A percentile compares a stretch with the other conserved stretches of the same genome.
phyloP scores from a whole-genome alignment of 1,140 invertebrate genomes.

The Tetranychus cinnabarinus region DNA sequence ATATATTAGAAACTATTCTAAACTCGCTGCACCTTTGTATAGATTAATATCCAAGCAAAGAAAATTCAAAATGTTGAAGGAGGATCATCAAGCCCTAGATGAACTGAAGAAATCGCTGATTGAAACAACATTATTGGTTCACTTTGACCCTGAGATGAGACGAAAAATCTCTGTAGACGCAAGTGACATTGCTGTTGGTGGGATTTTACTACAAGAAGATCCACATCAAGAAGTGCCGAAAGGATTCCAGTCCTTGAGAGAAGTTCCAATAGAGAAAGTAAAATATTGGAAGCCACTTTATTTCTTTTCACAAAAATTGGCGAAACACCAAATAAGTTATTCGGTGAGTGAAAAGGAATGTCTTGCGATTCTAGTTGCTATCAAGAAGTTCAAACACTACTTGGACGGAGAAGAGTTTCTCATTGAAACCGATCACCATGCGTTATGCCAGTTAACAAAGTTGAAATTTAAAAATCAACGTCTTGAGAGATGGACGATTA shows the following conservation, averaged over 20 bases:
- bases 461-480: background rate
- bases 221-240: too few relatives aligned
- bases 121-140: conserved; percentile 15
- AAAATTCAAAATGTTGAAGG: conserved; percentile 6
- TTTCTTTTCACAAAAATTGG: too few relatives aligned
- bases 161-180: conserved; percentile 25
- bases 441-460: background rate
- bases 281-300: too few relatives aligned
- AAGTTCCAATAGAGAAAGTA: too few relatives aligned
- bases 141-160: conserved; percentile 23
- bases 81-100: conserved; percentile 13
- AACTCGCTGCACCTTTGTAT: background rate
- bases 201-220: conserved; percentile 3
- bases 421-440: background rate
- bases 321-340: too few relatives aligned
- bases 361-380: too few relatives aligned
- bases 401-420: background rate
- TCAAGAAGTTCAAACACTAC: too few relatives aligned
- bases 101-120: conserved; percentile 14
- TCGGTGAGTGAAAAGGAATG: too few relatives aligned
- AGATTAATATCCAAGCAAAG: background rate
- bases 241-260: too few relatives aligned
- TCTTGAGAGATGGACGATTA: background rate
- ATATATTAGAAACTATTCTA: conserved; percentile 18
- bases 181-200: conserved; percentile 20